phyloP scores from a whole-genome alignment of 2,888 invertebrate species.

The Nemurella pictetii region DNA sequence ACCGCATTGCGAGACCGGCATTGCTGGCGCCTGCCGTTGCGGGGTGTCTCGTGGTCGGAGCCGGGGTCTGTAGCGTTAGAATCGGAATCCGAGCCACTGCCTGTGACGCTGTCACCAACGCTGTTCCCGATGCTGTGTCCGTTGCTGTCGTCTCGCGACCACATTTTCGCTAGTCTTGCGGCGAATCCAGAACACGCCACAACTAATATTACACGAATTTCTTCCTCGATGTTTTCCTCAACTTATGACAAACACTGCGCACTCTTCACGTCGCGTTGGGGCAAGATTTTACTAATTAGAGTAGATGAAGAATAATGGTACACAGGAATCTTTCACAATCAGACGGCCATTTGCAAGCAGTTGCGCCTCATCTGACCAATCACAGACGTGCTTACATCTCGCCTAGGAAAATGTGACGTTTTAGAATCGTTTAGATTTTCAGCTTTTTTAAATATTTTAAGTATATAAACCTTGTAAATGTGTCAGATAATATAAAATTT shows the following conservation, averaged over 20 bases:
- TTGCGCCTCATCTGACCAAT: neutral
- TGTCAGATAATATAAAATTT: too few relatives aligned
- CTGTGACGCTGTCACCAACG: neutral
- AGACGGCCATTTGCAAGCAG: neutral
- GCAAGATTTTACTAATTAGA: neutral
- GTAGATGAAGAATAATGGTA: neutral
- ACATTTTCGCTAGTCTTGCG: neutral
- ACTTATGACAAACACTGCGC: neutral
- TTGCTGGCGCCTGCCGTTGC: neutral
- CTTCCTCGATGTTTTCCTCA: neutral
- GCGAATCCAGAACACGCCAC: neutral
- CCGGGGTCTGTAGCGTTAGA: neutral
- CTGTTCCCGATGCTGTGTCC: too few relatives aligned
- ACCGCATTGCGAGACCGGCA: constrained; percentile 59
- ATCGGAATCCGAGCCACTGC: neutral
- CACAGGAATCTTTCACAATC: neutral
- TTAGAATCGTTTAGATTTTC: neutral
- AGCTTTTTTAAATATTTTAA: too few relatives aligned
- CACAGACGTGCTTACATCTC: neutral
- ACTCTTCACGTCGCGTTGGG: neutral
- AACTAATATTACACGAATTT: too few relatives aligned
- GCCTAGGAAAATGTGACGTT: neutral
- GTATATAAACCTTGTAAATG: too few relatives aligned
- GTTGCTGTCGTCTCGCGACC: neutral
- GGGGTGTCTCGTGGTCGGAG: neutral